Conservation (phyloP, 2,888 invertebrate genomes). For the Acanthacorydalis orientalis region DNA sequence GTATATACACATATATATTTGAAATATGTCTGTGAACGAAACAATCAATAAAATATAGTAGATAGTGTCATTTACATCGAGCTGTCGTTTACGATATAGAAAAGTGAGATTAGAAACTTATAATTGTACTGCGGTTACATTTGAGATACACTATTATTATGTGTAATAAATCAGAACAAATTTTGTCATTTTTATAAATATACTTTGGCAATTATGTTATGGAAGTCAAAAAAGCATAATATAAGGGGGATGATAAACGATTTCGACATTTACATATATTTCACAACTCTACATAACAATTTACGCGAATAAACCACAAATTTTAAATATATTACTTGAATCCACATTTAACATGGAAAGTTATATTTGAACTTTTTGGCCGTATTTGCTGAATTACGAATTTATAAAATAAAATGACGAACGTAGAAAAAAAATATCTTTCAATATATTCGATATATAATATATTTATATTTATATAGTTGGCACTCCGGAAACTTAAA, state of each 20-base stretch:
- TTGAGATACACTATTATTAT: background rate
- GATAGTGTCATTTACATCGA: too few species aligned
- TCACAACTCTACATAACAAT: background rate
- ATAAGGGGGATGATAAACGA: background rate
- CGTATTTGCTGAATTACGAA: background rate
- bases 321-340: background rate
- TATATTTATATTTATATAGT: background rate
- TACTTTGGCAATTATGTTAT: background rate
- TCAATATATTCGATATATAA: background rate
- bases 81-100: background rate
- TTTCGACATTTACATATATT: background rate
- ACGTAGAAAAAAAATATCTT: background rate
- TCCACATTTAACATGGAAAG: too few species aligned
- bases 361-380: too few species aligned
- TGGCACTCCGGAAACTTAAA: background rate
- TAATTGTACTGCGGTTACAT: background rate
- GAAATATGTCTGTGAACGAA: too few species aligned
- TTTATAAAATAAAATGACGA: background rate
- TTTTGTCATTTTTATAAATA: background rate
- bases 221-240: background rate
- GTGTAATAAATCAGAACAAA: background rate
- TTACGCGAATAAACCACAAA: background rate
- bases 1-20: too few species aligned
- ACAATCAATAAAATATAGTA: too few species aligned
- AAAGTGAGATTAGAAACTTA: background rate